Evolutionary conservation across 2,797 vertebrate species (phyloP), one percentile per base, ranked within the genome.

Genomic region (Chelidonichthys spinosus): DNA sequence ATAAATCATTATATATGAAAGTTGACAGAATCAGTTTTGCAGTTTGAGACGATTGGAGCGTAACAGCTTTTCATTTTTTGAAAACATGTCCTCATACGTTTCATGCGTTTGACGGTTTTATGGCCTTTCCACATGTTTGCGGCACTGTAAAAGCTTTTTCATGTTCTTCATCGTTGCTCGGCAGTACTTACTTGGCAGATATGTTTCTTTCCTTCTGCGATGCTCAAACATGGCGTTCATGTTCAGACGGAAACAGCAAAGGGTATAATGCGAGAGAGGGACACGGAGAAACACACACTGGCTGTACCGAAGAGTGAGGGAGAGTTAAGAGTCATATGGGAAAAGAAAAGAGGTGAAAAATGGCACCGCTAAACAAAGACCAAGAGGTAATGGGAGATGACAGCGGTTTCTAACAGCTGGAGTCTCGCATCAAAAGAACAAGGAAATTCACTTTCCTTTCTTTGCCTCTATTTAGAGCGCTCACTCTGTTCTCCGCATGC

Each of bases 61-160:
- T 70, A 15, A 61, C 65, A 69, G 6, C 32, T 43, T 68, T 36
- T 72, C 1, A 2, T 52, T 58, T 55, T 56, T 13, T 68, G 52
- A 54, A 72, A 69, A 86, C 50, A 59, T 67, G 2, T 14, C 43
- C 5, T 3, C 0, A 6, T 43, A 37, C 44, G 47, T 74, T 43
- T 40, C 39, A 63, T 66, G 65, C 75, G 36, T 74, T 49, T 56
- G 33, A 59, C 52, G 37, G 44, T 71, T 78, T 79, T 33, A 66
- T 74, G 70, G 66, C 69, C 32, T 77, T 81, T 44, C 74, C 69
- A 83, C 69, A 75, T 81, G 76, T 75, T 14, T 52, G 58, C 46
- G 36, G 4, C 25, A 49, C 58, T 40, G 32, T 87, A 83, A 92
- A 89, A 91, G 88, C 85, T 71, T 92, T 91, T 88, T 68, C 67